These are phyloP conservation scores for Agrochola macilenta DNA, from an alignment of 2,888 invertebrate species.

Conservation along the genomic window DNA sequence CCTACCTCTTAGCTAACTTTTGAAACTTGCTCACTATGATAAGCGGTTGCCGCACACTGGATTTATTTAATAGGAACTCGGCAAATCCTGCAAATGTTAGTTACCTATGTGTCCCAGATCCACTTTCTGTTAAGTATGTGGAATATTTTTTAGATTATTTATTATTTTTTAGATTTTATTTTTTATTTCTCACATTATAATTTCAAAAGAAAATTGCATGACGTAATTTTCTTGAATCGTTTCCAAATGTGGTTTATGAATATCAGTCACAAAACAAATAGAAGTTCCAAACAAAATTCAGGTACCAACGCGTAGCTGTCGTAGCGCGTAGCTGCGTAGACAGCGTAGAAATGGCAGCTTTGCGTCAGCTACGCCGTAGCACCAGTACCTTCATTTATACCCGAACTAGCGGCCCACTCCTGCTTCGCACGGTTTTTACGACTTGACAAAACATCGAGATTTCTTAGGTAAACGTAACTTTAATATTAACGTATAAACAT, in stretches of 20 bases:
- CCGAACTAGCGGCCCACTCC: too few species aligned
- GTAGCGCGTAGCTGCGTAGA: conserved; percentile 8
- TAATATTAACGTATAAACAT: too few species aligned
- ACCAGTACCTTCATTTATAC: background rate
- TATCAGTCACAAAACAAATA: background rate
- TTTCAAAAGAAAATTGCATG: background rate
- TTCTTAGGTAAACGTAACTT: too few species aligned
- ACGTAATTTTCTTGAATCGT: background rate
- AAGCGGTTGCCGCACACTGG: conserved; percentile 34
- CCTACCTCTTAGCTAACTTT: conserved; percentile 48
- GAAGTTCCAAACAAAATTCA: background rate
- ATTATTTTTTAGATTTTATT: too few species aligned
- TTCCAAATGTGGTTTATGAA: background rate
- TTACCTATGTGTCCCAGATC: conserved; percentile 5
- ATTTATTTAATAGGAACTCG: conserved; percentile 50
- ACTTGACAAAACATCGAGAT: too few species aligned
- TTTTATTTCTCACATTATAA: background rate
- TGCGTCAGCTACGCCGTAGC: conserved; percentile 31
- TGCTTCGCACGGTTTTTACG: too few species aligned
- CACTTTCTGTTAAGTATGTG: background rate
- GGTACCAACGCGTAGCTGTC: background rate
- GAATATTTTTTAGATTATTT: conserved; percentile 1
- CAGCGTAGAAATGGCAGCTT: conserved; percentile 1
- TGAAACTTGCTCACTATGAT: conserved; percentile 42
- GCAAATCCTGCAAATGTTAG: conserved; percentile 35